phyloP scores from a whole-genome alignment of 1,140 invertebrate species.

The Gryon sp. region DNA sequence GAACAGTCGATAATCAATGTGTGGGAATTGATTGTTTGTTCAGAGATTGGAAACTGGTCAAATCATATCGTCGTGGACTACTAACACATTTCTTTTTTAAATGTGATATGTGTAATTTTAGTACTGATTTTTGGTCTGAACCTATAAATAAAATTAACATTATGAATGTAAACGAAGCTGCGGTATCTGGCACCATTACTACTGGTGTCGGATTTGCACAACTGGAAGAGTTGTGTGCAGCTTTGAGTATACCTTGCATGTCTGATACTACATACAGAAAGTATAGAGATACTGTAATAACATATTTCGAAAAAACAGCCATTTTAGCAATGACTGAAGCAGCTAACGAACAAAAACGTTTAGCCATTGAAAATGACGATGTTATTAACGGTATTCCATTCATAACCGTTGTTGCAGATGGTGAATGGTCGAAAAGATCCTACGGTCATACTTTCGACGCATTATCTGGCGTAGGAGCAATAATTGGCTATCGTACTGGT shows the following conservation, averaged over 20 bases:
- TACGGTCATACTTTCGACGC: too few relatives aligned
- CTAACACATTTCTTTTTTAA: slow-evolving; percentile 26
- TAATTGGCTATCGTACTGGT: too few relatives aligned
- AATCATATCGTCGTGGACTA: too few relatives aligned
- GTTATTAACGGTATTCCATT: slow-evolving; percentile 68
- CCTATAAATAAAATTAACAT: neutral
- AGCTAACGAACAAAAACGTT: slow-evolving; percentile 59
- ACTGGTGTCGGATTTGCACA: slow-evolving; percentile 5
- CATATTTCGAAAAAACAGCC: slow-evolving; percentile 38
- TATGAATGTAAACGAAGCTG: neutral
- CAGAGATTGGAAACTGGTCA: too few relatives aligned
- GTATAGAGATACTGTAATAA: slow-evolving; percentile 34
- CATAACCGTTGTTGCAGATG: slow-evolving; percentile 70
- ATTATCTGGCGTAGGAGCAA: too few relatives aligned
- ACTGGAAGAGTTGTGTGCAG: slow-evolving; percentile 3
- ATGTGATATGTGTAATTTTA: slow-evolving; percentile 26
- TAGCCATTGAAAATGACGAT: slow-evolving; percentile 63
- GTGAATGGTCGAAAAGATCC: too few relatives aligned
- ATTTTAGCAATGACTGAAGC: slow-evolving; percentile 51
- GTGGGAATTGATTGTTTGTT: too few relatives aligned
- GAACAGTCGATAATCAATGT: too few relatives aligned
- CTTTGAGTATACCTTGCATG: slow-evolving; percentile 40
- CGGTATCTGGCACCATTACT: neutral
- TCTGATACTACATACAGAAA: slow-evolving; percentile 36
- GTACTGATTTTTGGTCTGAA: slow-evolving; percentile 4